These are phyloP conservation scores for Nettapus auritus DNA, from an alignment of 2,113 vertebrate species.

Conservation along the genomic window DNA sequence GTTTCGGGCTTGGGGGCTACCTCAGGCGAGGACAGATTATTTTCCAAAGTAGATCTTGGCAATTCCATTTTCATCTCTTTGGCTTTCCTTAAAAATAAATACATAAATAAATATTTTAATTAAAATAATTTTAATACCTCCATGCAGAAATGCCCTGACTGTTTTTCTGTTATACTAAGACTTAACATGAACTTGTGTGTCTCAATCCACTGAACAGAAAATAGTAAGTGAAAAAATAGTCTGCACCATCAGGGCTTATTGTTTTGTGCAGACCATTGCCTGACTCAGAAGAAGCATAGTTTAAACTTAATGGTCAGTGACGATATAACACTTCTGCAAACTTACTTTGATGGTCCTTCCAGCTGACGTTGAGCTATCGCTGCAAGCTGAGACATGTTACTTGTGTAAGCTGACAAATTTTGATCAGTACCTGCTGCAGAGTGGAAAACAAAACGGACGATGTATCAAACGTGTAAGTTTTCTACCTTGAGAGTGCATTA, in stretches of 20 bases:
- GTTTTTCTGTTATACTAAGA: not conserved
- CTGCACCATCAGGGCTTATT: not conserved
- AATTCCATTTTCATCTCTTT: conserved; percentile 49
- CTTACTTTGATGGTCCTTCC: conserved; percentile 88
- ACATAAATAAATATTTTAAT: too few species aligned
- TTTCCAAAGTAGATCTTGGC: conserved; percentile 18
- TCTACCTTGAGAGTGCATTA: not conserved
- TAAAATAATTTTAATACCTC: not conserved
- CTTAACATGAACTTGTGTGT: not conserved
- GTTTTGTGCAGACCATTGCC: not conserved
- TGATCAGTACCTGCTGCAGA: conserved; percentile 56
- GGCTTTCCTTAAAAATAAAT: conserved; percentile 73
- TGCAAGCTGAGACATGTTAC: conserved; percentile 88
- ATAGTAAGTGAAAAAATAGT: not conserved
- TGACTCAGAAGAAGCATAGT: not conserved
- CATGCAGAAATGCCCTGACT: not conserved
- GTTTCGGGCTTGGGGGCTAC: conserved; percentile 8
- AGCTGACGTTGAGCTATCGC: conserved; percentile 86
- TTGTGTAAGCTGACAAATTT: conserved; percentile 68
- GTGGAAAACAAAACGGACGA: not conserved
- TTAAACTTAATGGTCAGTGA: not conserved
- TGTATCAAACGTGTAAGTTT: not conserved
- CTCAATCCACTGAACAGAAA: not conserved
- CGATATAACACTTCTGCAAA: not conserved
- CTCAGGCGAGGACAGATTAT: not conserved